A percentile compares a stretch with the other conserved stretches of the same genome.
Evolutionary conservation across 92 coral and sea anemone genomes (phyloP).

Genomic region (Galaxea fascicularis): DNA sequence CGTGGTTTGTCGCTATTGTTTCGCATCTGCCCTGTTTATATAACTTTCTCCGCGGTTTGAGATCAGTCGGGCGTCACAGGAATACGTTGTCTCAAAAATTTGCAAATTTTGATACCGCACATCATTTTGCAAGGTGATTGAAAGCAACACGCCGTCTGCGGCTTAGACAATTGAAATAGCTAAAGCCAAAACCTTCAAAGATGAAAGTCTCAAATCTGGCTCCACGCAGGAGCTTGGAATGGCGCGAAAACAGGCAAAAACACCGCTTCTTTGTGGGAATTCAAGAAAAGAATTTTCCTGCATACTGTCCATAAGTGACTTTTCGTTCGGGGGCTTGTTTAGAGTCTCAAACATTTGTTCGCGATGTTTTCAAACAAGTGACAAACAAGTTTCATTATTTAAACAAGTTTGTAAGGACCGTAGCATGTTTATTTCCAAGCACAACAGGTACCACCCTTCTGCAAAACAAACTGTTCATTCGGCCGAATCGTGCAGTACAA

Average conservation of each 20-base stretch:
- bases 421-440: background rate
- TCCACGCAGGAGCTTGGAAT: background rate
- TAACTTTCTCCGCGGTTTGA: constrained; percentile 34
- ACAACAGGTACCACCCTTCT: background rate
- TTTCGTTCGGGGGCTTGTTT: background rate
- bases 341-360: background rate
- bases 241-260: background rate
- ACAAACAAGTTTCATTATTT: constrained; percentile 1
- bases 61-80: constrained; percentile 32
- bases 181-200: background rate
- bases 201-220: background rate
- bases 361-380: background rate
- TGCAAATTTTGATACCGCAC: constrained; percentile 41
- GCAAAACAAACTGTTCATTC: constrained; percentile 14
- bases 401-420: constrained; percentile 20
- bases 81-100: constrained; percentile 47
- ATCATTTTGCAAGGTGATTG: background rate
- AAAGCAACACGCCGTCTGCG: background rate
- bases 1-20: constrained; percentile 18
- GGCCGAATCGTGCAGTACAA: background rate
- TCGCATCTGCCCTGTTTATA: constrained; percentile 31
- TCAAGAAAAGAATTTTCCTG: background rate
- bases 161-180: constrained; percentile 6
- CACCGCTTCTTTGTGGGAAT: background rate
- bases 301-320: background rate